Evolutionary conservation across 1,140 invertebrate genomes (phyloP), one percentile per base, ranked within the genome.

Genomic region (Diorhabda elongata): DNA sequence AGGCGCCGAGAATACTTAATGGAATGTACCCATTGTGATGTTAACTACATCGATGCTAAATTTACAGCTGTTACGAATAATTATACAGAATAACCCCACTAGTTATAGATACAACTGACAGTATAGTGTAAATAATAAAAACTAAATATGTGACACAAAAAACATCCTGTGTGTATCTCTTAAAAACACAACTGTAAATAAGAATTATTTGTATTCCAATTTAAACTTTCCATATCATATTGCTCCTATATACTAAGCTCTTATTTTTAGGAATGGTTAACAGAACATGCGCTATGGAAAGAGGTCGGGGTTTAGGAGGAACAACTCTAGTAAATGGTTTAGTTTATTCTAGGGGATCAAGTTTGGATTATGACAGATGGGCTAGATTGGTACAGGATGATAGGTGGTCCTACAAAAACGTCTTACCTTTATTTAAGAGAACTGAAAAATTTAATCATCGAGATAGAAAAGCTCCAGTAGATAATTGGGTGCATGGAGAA

Each of bases 401-500:
- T 0, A 87, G 86, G 3, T 92, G 90, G 90, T 86, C 87, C 4
- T 92, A 87, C 72, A 78, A 85, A n/a, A 85, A 88, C 3, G 83
- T 88, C 3, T 74, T 88, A 7, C 85, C 85, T 0, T 89, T 88
- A 76, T 89, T 87, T 74, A 82, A 82, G 45, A 88, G 87, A 72
- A 57, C 68, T 4, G 75, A 76, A 61, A 71, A 63, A 11, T 73
- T 73, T 42, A 44, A 64, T 9, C n/a, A 68, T 3, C 61, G 68
- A 59, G 52, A 69, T 11, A 82, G 92, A 73, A 89, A 66, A 63
- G 67, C 42, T 5, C 41, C 44, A 57, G 69, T 70, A 0, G 66
- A 71, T 42, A 42, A 47, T 5, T 26, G 26, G 11, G 61, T 58
- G n/a, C 70, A 71, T 56, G 69, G 66, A 3, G 11, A 6, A 5